Percentiles rank a stretch among this genome's conserved stretches.
Evolutionary conservation across 2,797 vertebrate species (phyloP).

Genomic region (Gymnoscopelus braueri): DNA sequence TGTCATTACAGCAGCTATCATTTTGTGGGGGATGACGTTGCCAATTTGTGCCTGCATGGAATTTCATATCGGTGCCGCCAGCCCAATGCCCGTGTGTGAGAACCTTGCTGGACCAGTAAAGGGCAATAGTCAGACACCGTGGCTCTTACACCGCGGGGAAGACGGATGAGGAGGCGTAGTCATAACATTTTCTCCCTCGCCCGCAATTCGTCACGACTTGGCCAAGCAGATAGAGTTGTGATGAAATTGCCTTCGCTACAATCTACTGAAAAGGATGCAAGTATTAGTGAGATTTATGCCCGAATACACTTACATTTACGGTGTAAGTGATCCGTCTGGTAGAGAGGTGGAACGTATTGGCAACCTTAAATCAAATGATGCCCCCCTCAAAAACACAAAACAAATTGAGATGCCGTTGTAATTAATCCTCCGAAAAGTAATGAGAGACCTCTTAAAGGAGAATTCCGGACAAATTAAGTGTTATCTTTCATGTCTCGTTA

Average conservation of each 20-base stretch:
- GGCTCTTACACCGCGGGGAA: slow-evolving; percentile 39
- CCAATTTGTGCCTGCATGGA: slow-evolving; percentile 58
- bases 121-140: not conserved
- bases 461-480: too few relatives aligned
- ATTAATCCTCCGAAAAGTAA: slow-evolving; percentile 53
- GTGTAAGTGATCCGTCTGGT: slow-evolving; percentile 47
- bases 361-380: slow-evolving; percentile 45
- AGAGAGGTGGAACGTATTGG: slow-evolving; percentile 44
- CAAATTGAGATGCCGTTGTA: slow-evolving; percentile 31
- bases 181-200: slow-evolving; percentile 34
- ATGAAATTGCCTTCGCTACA: slow-evolving; percentile 53
- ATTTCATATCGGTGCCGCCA: slow-evolving; percentile 54
- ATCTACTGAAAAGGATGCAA: slow-evolving; percentile 50
- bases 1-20: slow-evolving; percentile 52
- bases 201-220: slow-evolving; percentile 56
- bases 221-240: slow-evolving; percentile 59
- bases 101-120: slow-evolving; percentile 42
- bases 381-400: not conserved
- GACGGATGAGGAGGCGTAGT: slow-evolving; percentile 60
- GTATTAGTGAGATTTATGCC: slow-evolving; percentile 66
- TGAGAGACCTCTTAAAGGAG: slow-evolving; percentile 40
- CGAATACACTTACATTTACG: slow-evolving; percentile 48
- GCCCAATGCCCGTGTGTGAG: slow-evolving; percentile 44
- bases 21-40: slow-evolving; percentile 56
- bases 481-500: too few relatives aligned